phyloP scores from a whole-genome alignment of 1,140 invertebrate genomes.

The Adelges cooleyi region DNA sequence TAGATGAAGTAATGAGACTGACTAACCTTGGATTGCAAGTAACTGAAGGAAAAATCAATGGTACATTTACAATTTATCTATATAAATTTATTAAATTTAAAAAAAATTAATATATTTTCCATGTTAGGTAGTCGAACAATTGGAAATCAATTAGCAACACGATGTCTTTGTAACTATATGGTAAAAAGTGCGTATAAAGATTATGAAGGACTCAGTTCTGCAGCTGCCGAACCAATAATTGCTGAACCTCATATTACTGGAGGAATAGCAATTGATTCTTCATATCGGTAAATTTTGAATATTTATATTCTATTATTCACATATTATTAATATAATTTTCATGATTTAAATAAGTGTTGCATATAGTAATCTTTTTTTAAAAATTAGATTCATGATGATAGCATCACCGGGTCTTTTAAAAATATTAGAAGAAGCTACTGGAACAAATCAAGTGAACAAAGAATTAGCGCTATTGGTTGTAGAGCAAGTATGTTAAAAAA shows the following conservation, averaged over 20 bases:
- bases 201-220: conserved; percentile 56
- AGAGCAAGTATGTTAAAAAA: conserved; percentile 54
- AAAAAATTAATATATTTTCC: conserved; percentile 13
- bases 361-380: too few relatives aligned
- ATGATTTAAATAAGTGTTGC: too few relatives aligned
- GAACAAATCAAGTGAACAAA: conserved; percentile 65
- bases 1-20: conserved; percentile 66
- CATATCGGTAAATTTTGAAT: conserved; percentile 51
- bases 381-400: conserved; percentile 57
- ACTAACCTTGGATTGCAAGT: conserved; percentile 55
- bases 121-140: conserved; percentile 45
- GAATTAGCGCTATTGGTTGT: conserved; percentile 66
- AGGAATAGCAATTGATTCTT: conserved; percentile 64
- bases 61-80: conserved; percentile 48
- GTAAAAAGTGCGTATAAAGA: conserved; percentile 79
- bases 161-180: conserved; percentile 80
- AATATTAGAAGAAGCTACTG: conserved; percentile 67
- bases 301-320: too few relatives aligned
- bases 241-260: conserved; percentile 71
- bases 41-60: conserved; percentile 37
- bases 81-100: background rate
- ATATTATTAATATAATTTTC: too few relatives aligned
- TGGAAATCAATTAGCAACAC: conserved; percentile 59
- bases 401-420: conserved; percentile 77
- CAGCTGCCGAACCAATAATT: conserved; percentile 64